These are phyloP conservation scores for Octodonta nipae DNA, from an alignment of 2,888 invertebrate species.

Conservation along the genomic window DNA sequence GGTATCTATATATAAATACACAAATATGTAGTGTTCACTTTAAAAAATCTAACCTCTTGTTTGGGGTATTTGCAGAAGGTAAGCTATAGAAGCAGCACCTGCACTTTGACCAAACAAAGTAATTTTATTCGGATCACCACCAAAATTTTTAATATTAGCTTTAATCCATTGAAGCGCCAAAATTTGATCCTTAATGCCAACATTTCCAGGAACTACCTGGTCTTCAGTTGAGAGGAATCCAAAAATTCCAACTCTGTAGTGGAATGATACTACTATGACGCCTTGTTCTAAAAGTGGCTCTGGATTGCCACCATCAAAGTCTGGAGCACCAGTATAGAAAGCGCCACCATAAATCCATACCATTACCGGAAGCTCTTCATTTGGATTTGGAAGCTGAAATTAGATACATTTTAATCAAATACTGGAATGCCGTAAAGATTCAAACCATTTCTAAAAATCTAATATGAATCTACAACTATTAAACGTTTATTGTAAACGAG, in stretches of 20 bases:
- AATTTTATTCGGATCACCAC: constrained; percentile 17
- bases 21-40: neutral
- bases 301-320: constrained; percentile 7
- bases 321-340: constrained; percentile 19
- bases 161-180: constrained; percentile 19
- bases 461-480: too few relatives aligned
- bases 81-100: constrained; percentile 18
- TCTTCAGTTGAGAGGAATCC: constrained; percentile 47
- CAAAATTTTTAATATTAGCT: constrained; percentile 16
- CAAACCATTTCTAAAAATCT: too few relatives aligned
- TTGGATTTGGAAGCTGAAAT: constrained; percentile 9
- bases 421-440: too few relatives aligned
- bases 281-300: constrained; percentile 44
- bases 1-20: neutral
- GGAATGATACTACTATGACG: constrained; percentile 51
- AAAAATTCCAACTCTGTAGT: constrained; percentile 55
- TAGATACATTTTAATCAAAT: too few relatives aligned
- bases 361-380: constrained; percentile 27
- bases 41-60: constrained; percentile 13
- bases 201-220: constrained; percentile 17
- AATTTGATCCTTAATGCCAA: constrained; percentile 19
- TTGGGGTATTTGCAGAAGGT: constrained; percentile 14
- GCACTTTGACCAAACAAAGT: constrained; percentile 21
- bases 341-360: constrained; percentile 34
- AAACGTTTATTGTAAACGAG: too few relatives aligned